Percentiles rank a stretch among this genome's conserved stretches.
Conservation (phyloP, 1,140 invertebrate species). For the Melanaphis sacchari region DNA sequence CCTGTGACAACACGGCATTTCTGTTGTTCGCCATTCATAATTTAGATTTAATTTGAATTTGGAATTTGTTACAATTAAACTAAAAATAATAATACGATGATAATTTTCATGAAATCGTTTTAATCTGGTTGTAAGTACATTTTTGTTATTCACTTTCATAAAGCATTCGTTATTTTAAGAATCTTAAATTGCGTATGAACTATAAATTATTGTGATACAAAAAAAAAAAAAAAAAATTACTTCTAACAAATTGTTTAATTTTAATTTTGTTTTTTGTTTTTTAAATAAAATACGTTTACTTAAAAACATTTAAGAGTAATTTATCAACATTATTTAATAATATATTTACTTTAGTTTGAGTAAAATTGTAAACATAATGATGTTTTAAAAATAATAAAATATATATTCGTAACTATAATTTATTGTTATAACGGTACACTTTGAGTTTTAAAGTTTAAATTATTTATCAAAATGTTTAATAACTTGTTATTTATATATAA, state of each 20-base stretch:
- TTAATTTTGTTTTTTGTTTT: background rate
- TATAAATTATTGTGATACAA: background rate
- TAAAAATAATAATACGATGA: background rate
- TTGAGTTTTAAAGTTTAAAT: background rate
- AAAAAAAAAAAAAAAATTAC: background rate
- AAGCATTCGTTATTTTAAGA: background rate
- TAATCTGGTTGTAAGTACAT: background rate
- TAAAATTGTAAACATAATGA: background rate
- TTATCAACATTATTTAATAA: background rate
- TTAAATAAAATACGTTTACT: background rate
- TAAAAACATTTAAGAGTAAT: background rate
- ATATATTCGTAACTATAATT: background rate
- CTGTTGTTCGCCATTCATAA: background rate
- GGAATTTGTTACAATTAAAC: background rate
- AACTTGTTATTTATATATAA: background rate
- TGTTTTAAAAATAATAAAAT: background rate
- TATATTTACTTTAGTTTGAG: background rate
- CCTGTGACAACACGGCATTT: background rate
- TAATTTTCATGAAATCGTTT: background rate
- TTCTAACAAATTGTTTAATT: background rate
- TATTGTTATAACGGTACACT: background rate
- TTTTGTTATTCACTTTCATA: background rate
- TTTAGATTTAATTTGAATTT: slow-evolving; percentile 7
- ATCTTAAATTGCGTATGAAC: background rate
- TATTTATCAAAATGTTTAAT: background rate